phyloP scores from a whole-genome alignment of 1,140 invertebrate genomes.

The Drosophila orena region DNA sequence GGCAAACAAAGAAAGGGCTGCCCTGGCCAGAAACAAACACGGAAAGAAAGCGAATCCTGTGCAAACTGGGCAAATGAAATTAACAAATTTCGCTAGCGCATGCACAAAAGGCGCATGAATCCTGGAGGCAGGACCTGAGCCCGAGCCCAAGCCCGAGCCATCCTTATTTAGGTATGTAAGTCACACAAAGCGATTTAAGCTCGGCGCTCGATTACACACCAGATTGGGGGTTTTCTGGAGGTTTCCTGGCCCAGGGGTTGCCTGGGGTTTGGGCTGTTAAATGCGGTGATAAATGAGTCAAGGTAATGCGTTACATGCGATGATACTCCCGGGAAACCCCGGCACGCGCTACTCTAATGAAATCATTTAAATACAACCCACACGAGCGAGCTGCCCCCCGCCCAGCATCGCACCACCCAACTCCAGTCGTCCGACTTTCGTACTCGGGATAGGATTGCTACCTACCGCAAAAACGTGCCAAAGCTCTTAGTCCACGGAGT shows the following conservation, averaged over 20 bases:
- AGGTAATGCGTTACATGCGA: slow-evolving; percentile 73
- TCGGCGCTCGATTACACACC: slow-evolving; percentile 68
- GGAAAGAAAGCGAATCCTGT: slow-evolving; percentile 46
- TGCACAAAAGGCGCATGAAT: slow-evolving; percentile 51
- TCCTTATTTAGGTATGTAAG: slow-evolving; percentile 77
- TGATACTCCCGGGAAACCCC: slow-evolving; percentile 56
- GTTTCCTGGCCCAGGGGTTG: not conserved
- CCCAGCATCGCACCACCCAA: slow-evolving; percentile 32
- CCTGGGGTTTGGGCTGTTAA: slow-evolving; percentile 48
- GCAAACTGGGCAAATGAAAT: slow-evolving; percentile 79
- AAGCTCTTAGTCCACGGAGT: slow-evolving; percentile 32
- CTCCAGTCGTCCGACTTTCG: slow-evolving; percentile 11
- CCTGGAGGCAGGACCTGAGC: slow-evolving; percentile 19
- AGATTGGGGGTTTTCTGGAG: slow-evolving; percentile 32
- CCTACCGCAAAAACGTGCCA: slow-evolving; percentile 65
- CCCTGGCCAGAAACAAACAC: slow-evolving; percentile 34
- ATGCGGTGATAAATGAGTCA: slow-evolving; percentile 80
- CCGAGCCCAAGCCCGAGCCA: slow-evolving; percentile 24
- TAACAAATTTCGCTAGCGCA: slow-evolving; percentile 73
- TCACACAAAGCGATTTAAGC: slow-evolving; percentile 76
- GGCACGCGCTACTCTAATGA: slow-evolving; percentile 74
- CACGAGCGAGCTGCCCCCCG: slow-evolving; percentile 14
- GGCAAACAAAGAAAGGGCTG: slow-evolving; percentile 18
- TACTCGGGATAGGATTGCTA: slow-evolving; percentile 16
- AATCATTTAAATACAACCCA: slow-evolving; percentile 79